These are phyloP conservation scores for Scyliorhinus canicula DNA, from an alignment of 2,797 vertebrate genomes.

Conservation along the genomic window DNA sequence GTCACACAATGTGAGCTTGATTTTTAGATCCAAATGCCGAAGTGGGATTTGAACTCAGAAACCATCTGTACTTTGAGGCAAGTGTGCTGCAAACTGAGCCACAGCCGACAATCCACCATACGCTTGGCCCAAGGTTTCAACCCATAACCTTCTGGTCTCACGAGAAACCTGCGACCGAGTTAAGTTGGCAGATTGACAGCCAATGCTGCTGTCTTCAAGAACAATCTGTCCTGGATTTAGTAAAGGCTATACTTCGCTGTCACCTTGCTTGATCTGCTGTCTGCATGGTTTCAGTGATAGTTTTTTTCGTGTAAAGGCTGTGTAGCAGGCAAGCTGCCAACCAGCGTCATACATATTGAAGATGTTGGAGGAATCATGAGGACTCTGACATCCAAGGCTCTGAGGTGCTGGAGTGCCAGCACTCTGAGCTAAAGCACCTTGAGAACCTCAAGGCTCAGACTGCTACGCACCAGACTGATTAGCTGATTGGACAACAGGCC, in stretches of 20 bases:
- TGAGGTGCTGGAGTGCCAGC: neutral
- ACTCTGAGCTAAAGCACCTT: neutral
- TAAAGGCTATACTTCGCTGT: neutral
- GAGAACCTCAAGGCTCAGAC: neutral
- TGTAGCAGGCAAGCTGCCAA: neutral
- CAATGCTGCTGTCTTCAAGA: neutral
- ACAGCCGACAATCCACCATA: neutral
- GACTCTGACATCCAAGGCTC: neutral
- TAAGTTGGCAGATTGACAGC: neutral
- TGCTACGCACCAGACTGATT: neutral
- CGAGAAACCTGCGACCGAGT: neutral
- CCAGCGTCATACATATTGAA: neutral
- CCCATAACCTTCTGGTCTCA: neutral
- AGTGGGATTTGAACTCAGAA: neutral
- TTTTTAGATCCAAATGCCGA: neutral
- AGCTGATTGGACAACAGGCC: neutral
- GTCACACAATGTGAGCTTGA: neutral
- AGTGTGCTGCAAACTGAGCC: too few species aligned
- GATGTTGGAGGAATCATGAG: neutral
- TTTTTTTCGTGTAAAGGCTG: neutral
- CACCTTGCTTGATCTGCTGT: neutral
- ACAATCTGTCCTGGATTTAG: neutral
- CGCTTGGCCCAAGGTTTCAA: neutral
- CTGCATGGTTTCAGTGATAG: neutral
- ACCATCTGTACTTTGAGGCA: too few species aligned